phyloP scores from a whole-genome alignment of 2,113 vertebrate genomes.

The Halichoerus grypus region DNA sequence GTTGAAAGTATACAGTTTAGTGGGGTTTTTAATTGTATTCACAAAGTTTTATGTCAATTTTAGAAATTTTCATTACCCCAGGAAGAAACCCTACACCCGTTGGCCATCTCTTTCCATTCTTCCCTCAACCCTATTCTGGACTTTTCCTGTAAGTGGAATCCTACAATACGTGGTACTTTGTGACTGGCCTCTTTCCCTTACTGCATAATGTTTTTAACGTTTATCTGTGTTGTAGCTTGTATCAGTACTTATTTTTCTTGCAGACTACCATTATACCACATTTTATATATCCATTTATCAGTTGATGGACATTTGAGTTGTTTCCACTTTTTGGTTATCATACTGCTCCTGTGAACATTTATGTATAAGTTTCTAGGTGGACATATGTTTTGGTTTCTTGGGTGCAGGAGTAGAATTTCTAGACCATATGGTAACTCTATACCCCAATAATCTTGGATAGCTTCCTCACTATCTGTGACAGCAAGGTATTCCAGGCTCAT shows the following conservation, averaged over 20 bases:
- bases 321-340: neutral
- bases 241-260: conserved; percentile 9
- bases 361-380: neutral
- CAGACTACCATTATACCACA: neutral
- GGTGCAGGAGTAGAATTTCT: neutral
- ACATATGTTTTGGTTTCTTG: neutral
- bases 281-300: neutral
- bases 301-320: neutral
- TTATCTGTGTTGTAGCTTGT: neutral
- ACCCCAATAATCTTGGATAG: neutral
- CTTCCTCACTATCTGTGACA: neutral
- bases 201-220: neutral
- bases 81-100: neutral
- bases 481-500: neutral
- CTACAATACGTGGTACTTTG: neutral
- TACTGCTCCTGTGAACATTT: neutral
- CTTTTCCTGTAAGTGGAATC: neutral
- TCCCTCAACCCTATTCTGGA: neutral
- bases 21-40: neutral
- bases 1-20: neutral
- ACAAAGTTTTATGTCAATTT: neutral
- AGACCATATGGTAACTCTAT: neutral
- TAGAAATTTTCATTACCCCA: neutral
- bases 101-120: neutral
- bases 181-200: neutral